phyloP scores from a whole-genome alignment of 2,888 invertebrate genomes.

The Parthenolecanium corni region DNA sequence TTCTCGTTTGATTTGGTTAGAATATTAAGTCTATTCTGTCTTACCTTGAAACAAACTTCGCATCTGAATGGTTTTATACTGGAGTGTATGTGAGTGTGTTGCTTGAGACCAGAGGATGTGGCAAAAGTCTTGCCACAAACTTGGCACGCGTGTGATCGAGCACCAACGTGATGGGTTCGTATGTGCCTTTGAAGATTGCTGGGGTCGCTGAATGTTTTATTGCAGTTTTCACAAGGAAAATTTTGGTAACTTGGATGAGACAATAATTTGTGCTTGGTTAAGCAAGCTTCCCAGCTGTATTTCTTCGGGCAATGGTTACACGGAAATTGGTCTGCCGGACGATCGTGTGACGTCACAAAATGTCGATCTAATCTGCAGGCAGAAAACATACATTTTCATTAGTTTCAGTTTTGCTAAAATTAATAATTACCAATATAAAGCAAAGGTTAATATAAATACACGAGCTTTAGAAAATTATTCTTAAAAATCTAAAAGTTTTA shows the following conservation, averaged over 20 bases:
- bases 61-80: conserved; percentile 96
- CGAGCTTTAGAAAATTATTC: no score
- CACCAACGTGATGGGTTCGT: conserved; percentile 87
- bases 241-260: conserved; percentile 70
- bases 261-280: conserved; percentile 70
- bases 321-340: conserved; percentile 62
- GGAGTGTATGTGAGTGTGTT: conserved; percentile 98
- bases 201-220: conserved; percentile 88
- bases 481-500: no score
- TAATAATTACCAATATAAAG: background rate
- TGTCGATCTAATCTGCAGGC: conserved; percentile 74
- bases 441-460: background rate
- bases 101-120: conserved; percentile 93
- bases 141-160: conserved; percentile 90
- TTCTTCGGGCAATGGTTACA: conserved; percentile 76
- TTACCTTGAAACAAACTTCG: conserved; percentile 85
- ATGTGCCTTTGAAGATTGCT: conserved; percentile 94
- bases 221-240: conserved; percentile 86
- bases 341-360: conserved; percentile 63
- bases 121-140: conserved; percentile 99
- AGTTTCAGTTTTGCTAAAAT: background rate
- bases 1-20: no score
- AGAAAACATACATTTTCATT: background rate
- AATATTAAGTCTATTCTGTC: no score
- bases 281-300: conserved; percentile 67